phyloP scores from a whole-genome alignment of 2,113 vertebrate genomes.

The Asarcornis scutulata region DNA sequence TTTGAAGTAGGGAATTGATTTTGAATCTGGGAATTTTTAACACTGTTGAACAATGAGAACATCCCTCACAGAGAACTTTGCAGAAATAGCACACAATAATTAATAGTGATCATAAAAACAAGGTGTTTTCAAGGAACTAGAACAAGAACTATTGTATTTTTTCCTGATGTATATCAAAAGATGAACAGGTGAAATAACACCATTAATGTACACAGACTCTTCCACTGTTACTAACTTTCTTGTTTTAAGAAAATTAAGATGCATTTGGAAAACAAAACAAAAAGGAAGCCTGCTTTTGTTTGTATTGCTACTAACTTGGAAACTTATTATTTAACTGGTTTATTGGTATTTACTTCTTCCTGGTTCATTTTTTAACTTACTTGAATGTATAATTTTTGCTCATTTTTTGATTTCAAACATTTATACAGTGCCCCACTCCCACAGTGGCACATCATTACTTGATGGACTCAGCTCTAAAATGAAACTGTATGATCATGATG shows the following conservation, averaged over 20 bases:
- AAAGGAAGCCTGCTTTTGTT: neutral
- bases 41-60: neutral
- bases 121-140: neutral
- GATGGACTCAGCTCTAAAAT: neutral
- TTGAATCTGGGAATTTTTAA: neutral
- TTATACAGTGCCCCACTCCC: accelerated
- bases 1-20: neutral
- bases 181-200: neutral
- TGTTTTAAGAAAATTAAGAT: neutral
- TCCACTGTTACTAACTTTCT: neutral
- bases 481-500: neutral
- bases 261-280: neutral
- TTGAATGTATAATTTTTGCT: neutral
- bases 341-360: neutral
- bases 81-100: accelerated
- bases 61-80: neutral
- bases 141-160: neutral
- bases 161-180: neutral
- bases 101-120: neutral
- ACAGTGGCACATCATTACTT: neutral
- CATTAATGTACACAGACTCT: neutral
- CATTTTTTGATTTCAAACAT: neutral
- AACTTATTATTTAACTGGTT: neutral
- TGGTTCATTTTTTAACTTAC: neutral
- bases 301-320: neutral